phyloP scores from a whole-genome alignment of 2,113 vertebrate genomes.

The Ictidomys tridecemlineatus region DNA sequence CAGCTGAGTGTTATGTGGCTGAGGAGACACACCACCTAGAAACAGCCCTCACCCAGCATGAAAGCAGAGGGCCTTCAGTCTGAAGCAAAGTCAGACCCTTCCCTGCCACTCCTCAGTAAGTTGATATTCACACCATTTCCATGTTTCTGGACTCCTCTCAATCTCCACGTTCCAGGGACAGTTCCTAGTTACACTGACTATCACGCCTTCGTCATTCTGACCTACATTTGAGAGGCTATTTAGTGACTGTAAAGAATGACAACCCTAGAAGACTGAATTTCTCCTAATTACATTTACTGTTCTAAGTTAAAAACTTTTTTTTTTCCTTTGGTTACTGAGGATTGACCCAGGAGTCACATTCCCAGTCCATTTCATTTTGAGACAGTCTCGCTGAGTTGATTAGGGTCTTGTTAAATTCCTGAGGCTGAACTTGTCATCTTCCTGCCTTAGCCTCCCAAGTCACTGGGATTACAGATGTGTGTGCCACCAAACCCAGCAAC shows the following conservation, averaged over 20 bases:
- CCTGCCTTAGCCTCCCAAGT: too few species aligned
- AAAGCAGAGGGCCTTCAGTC: neutral
- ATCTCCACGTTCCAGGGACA: neutral
- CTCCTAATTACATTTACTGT: neutral
- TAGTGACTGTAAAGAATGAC: neutral
- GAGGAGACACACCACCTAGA: neutral
- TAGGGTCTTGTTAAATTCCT: too few species aligned
- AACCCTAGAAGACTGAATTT: neutral
- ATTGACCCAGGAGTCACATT: too few species aligned
- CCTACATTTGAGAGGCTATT: neutral
- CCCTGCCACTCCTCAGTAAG: neutral
- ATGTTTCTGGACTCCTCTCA: neutral
- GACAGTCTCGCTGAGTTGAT: too few species aligned
- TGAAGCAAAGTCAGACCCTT: conserved; percentile 56
- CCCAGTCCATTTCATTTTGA: too few species aligned
- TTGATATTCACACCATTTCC: neutral
- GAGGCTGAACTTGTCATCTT: too few species aligned
- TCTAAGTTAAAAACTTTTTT: neutral
- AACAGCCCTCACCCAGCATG: conserved; percentile 4
- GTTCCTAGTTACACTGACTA: neutral
- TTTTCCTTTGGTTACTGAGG: too few species aligned
- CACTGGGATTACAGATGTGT: too few species aligned
- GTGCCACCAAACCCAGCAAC: too few species aligned
- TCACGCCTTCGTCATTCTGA: neutral
- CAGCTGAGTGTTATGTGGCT: neutral